Base-by-base conservation (phyloP, 1,140 invertebrate species). In the Helicorthomorpha holstii region DNA sequence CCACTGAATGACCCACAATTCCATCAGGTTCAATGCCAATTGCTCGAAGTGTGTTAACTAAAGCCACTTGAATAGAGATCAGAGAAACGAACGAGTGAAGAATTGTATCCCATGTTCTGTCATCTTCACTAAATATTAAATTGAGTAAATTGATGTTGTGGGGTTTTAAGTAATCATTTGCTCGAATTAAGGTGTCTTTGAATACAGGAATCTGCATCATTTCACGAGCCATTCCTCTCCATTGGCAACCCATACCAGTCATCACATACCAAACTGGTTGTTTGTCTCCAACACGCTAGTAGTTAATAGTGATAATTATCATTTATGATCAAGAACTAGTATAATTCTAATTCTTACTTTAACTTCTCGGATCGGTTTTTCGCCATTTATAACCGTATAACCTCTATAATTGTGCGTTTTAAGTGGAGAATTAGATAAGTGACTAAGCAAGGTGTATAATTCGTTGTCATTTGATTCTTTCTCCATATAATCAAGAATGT, bases 81-180 rank as follows among this genome's bases (percentile, higher is more conserved):
- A 77, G 75, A 14, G 66, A 67, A 27, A 76, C 66, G 64, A 77
- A 75, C 19, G 73, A 71, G 55, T 73, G 67, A 4, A 75, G 29
- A 16, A 34, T 16, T 26, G 80, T 16, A 16, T 34, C 29, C 4
- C 4, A 79, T 64, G 84, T 88, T 1, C 78, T 79, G 12, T 77
- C 69, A 38, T 84, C 78, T n/a, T 80, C 80, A n/a, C 78, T 78
- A 44, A 82, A 82, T 16, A 80, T 76, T 1, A 98, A 70, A 38
- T 95, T 34, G 7, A 7, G 7, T 42, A 67, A 58, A 52, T 70
- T 66, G 10, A 77, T 62, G 54, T 72, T 65, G 23, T 75, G 54
- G 27, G 64, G 63, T 49, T 65, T 63, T 2, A 77, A 58, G 2
- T 68, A 55, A 38, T 63, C 56, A 54, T 68, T 63, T 21, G 66